Conservation (phyloP, 2,888 invertebrate genomes). For the Blera fallax region DNA sequence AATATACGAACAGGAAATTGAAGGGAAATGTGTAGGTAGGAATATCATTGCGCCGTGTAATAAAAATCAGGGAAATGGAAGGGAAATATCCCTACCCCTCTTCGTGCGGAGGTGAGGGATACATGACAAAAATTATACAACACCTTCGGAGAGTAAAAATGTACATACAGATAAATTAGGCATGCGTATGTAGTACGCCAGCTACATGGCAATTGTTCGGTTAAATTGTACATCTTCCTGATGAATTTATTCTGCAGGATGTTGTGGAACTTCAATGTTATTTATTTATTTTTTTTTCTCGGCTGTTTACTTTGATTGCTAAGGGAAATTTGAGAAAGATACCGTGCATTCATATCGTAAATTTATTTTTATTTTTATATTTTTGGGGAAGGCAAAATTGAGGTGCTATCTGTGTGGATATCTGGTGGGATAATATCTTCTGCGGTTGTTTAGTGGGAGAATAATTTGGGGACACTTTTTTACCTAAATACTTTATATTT, state of each 20-base stretch:
- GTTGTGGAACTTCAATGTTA: conserved; percentile 9
- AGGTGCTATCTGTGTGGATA: background rate
- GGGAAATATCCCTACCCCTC: background rate
- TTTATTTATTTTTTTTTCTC: background rate
- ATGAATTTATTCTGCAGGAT: conserved; percentile 28
- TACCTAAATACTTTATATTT: background rate
- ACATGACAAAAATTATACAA: conserved; percentile 49
- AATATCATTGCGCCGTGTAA: conserved; percentile 27
- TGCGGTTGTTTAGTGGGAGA: conserved; percentile 3
- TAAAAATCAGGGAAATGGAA: conserved; percentile 52
- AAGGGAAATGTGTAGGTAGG: conserved; percentile 38
- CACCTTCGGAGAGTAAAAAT: background rate
- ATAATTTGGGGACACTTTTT: background rate
- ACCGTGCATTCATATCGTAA: conserved; percentile 1
- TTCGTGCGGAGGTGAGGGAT: conserved; percentile 16
- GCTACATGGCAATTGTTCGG: conserved; percentile 30
- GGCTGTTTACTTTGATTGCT: conserved; percentile 16
- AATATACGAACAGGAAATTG: conserved; percentile 47
- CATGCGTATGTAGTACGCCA: conserved; percentile 3
- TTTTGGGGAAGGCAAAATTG: background rate
- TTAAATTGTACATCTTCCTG: conserved; percentile 40
- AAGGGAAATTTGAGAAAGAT: conserved; percentile 10
- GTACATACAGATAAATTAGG: background rate
- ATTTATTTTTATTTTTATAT: conserved; percentile 1
- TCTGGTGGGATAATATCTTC: background rate